phyloP scores from a whole-genome alignment of 2,888 invertebrate species.

The Morpho achilles region DNA sequence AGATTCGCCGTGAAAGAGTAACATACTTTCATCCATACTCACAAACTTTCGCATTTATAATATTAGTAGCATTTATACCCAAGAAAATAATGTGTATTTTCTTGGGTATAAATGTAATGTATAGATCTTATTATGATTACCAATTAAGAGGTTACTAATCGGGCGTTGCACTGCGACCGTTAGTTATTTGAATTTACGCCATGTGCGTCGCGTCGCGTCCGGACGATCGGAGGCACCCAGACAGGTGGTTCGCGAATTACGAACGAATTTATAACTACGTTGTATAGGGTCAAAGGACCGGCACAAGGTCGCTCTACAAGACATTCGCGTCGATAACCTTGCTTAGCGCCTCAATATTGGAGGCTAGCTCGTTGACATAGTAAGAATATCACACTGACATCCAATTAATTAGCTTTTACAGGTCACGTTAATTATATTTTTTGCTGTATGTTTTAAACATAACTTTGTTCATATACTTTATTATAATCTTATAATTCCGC shows the following conservation, averaged over 20 bases:
- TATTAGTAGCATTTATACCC: no score
- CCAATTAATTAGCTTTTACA: conserved; percentile 3
- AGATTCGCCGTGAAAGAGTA: no score
- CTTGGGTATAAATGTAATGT: no score
- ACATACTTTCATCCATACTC: no score
- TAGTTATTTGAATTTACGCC: conserved; percentile 33
- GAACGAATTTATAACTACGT: conserved; percentile 45
- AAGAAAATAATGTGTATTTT: no score
- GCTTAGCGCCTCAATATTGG: conserved; percentile 42
- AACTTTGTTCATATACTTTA: no score
- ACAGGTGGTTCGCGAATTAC: conserved; percentile 56
- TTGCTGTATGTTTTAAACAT: no score
- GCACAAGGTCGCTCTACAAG: conserved; percentile 58
- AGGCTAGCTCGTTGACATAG: conserved; percentile 13
- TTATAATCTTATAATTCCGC: no score
- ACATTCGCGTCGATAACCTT: conserved; percentile 60
- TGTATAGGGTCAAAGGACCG: conserved; percentile 65
- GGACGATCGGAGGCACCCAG: conserved; percentile 46
- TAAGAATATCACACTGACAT: conserved; percentile 11
- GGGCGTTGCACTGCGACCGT: conserved; percentile 30
- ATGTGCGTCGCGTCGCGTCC: conserved; percentile 29
- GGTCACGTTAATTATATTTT: no score
- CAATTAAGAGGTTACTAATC: neutral
- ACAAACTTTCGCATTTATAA: no score
- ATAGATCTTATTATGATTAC: neutral